Percentiles rank a stretch among this genome's conserved stretches.
These are phyloP conservation scores for Chiroxiphia lanceolata DNA, from an alignment of 2,797 vertebrate species.

Conservation along the genomic window DNA sequence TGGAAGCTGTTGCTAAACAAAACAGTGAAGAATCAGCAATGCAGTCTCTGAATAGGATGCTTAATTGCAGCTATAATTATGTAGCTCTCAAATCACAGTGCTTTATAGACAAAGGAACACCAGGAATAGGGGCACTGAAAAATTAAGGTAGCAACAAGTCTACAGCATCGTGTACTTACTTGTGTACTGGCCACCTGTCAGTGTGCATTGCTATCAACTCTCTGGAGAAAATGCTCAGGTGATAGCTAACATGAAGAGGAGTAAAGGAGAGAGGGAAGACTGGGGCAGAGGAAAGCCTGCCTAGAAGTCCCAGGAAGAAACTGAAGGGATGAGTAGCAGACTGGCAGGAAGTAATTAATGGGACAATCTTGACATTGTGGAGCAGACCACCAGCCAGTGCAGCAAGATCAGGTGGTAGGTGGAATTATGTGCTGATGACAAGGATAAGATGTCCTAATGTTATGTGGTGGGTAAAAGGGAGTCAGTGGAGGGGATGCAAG, in stretches of 20 bases:
- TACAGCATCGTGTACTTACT: neutral
- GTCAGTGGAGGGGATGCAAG: neutral
- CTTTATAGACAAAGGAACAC: neutral
- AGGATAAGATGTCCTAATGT: neutral
- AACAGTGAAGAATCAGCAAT: neutral
- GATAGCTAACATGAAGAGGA: neutral
- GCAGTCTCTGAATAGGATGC: neutral
- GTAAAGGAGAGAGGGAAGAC: neutral
- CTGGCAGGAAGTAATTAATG: neutral
- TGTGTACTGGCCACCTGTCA: neutral
- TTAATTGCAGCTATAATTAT: slow-evolving; percentile 16
- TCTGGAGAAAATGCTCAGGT: neutral
- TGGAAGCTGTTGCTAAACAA: neutral
- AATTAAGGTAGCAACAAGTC: neutral
- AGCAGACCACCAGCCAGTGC: neutral
- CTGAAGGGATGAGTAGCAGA: neutral
- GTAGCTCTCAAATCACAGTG: neutral
- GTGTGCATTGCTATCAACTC: neutral
- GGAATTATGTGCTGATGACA: neutral
- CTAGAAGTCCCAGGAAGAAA: neutral
- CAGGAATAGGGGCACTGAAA: neutral
- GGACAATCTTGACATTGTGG: neutral
- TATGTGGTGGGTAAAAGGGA: neutral
- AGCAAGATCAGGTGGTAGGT: neutral
- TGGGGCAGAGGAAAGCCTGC: neutral